A percentile compares a stretch with the other conserved stretches of the same genome.
phyloP scores from a whole-genome alignment of 2,113 vertebrate species.

The Scolopax mira region DNA sequence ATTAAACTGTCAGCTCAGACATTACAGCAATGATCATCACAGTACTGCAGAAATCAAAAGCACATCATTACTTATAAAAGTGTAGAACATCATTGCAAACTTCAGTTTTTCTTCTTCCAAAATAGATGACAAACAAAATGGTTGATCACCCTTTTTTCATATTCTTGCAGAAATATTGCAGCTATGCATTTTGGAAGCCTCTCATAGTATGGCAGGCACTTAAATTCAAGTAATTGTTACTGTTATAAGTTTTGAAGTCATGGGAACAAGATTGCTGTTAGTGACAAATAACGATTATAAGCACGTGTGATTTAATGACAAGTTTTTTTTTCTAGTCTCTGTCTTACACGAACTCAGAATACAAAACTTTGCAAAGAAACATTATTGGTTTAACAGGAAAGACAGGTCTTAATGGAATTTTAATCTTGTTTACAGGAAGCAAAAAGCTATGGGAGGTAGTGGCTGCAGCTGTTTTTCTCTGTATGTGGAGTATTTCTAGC shows the following conservation, averaged over 20 bases:
- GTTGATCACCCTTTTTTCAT: neutral
- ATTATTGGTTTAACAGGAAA: neutral
- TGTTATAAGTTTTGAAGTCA: neutral
- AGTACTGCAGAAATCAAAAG: conserved; percentile 8
- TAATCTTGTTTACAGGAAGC: neutral
- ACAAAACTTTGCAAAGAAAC: neutral
- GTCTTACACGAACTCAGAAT: neutral
- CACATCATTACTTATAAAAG: neutral
- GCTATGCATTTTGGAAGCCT: neutral
- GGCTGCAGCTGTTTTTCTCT: neutral
- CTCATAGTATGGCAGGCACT: neutral
- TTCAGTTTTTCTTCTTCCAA: neutral
- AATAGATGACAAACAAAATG: neutral
- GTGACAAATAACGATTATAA: neutral
- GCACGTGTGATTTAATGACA: neutral
- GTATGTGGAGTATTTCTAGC: neutral
- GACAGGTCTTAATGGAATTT: neutral
- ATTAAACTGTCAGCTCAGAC: neutral
- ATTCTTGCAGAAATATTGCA: neutral
- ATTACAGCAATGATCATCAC: neutral
- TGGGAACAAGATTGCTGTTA: neutral
- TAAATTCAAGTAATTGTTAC: neutral
- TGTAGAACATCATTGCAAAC: neutral
- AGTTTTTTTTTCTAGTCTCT: neutral
- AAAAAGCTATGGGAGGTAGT: neutral